A percentile compares a stretch with the other conserved stretches of the same genome.
Conservation (phyloP, 2,113 vertebrate species). For the Chamaea fasciata region DNA sequence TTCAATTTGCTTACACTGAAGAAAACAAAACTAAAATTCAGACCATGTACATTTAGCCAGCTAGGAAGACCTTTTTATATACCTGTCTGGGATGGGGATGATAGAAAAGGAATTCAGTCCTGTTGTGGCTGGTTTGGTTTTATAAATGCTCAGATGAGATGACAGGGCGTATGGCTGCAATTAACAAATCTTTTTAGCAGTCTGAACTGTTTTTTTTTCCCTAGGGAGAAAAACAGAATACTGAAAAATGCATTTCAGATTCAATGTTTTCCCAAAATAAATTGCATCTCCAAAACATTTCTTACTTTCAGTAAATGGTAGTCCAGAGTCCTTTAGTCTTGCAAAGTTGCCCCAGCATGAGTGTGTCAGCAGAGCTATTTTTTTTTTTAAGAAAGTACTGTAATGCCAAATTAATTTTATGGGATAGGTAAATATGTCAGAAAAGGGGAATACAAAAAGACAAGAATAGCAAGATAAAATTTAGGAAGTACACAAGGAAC, state of each 20-base stretch:
- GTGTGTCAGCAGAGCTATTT: not conserved
- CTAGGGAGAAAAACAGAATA: not conserved
- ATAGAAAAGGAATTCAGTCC: not conserved
- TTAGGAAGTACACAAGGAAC: not conserved
- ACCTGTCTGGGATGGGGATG: not conserved
- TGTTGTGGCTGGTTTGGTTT: not conserved
- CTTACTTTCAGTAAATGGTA: not conserved
- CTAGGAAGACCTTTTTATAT: not conserved
- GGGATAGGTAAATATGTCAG: not conserved
- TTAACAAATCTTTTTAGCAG: not conserved
- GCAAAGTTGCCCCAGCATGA: not conserved
- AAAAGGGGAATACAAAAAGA: not conserved
- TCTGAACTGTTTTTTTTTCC: not conserved
- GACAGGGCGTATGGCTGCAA: not conserved
- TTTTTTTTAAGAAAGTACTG: not conserved
- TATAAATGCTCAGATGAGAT: not conserved
- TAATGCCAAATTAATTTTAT: not conserved
- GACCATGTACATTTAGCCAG: not conserved
- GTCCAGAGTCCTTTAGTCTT: not conserved
- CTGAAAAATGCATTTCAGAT: not conserved
- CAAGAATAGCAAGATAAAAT: not conserved
- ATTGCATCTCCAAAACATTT: not conserved
- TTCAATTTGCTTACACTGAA: not conserved
- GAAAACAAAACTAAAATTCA: not conserved
- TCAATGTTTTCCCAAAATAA: accelerated